A percentile compares a stretch with the other conserved stretches of the same genome.
Evolutionary conservation across 2,797 vertebrate genomes (phyloP).

Genomic region (Taenioides sp.): DNA sequence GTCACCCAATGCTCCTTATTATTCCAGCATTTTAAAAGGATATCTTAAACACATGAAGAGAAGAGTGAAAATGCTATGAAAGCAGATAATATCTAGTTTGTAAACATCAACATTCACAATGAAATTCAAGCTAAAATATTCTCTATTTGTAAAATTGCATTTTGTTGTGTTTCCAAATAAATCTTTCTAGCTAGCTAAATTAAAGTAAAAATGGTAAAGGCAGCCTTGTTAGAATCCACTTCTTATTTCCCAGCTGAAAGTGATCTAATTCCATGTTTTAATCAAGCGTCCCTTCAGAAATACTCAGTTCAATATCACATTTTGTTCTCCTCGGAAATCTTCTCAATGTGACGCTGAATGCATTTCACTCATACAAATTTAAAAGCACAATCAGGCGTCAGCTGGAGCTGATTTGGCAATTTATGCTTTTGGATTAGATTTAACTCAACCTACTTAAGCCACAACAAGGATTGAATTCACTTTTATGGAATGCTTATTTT

Average conservation of each 20-base stretch:
- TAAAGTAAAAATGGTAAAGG: neutral
- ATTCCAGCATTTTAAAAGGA: too few species aligned
- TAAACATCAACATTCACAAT: neutral
- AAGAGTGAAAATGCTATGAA: neutral
- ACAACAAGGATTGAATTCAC: neutral
- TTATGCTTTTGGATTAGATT: neutral
- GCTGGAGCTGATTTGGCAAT: neutral
- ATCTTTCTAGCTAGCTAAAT: neutral
- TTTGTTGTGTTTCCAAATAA: neutral
- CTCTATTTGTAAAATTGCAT: neutral
- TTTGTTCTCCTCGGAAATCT: slow-evolving; percentile 10
- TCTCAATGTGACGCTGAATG: slow-evolving; percentile 6
- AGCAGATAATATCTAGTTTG: neutral
- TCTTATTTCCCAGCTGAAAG: slow-evolving; percentile 9
- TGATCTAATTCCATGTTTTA: slow-evolving; percentile 17
- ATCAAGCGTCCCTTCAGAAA: slow-evolving; percentile 1
- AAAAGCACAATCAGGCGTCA: neutral
- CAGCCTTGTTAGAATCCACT: neutral
- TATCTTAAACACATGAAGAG: neutral
- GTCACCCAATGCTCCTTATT: too few species aligned
- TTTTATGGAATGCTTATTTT: neutral
- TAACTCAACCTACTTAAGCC: neutral
- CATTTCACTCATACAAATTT: neutral
- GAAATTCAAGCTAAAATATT: neutral
- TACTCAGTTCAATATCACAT: slow-evolving; percentile 7